phyloP scores from a whole-genome alignment of 2,113 vertebrate species.

The Pelecanus crispus region DNA sequence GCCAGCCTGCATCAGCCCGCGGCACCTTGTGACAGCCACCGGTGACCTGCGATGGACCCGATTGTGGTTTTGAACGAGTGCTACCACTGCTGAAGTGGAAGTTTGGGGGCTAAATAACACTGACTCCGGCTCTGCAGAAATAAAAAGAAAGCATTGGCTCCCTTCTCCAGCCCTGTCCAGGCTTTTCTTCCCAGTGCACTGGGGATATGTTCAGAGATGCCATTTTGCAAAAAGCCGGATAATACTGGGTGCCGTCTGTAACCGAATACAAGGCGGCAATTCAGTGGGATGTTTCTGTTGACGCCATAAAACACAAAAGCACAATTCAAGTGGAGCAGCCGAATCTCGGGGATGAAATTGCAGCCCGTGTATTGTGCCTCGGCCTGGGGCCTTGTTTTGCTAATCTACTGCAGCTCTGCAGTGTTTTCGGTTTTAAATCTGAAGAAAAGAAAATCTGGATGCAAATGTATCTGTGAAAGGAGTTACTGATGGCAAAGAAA shows the following conservation, averaged over 20 bases:
- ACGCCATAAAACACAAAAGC: neutral
- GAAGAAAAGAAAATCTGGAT: neutral
- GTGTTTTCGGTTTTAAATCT: neutral
- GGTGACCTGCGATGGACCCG: accelerated
- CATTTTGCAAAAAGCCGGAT: neutral
- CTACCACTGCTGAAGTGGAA: neutral
- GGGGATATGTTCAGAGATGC: neutral
- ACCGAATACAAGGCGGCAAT: neutral
- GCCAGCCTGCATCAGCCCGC: neutral
- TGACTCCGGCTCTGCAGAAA: neutral
- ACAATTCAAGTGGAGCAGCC: neutral
- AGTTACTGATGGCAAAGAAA: neutral
- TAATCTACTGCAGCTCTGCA: neutral
- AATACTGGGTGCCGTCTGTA: neutral
- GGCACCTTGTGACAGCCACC: neutral
- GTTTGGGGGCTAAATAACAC: neutral
- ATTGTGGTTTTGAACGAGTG: neutral
- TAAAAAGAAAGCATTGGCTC: neutral
- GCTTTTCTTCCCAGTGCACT: neutral
- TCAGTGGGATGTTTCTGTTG: neutral
- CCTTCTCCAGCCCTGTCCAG: neutral
- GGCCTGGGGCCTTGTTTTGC: neutral
- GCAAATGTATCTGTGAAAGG: slow-evolving; percentile 6
- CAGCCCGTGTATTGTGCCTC: neutral
- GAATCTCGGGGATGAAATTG: neutral